These are phyloP conservation scores for Thelohanellus kitauei DNA, from an alignment of 30 jellyfish, hydroid and myxozoan species.

Conservation along the genomic window DNA sequence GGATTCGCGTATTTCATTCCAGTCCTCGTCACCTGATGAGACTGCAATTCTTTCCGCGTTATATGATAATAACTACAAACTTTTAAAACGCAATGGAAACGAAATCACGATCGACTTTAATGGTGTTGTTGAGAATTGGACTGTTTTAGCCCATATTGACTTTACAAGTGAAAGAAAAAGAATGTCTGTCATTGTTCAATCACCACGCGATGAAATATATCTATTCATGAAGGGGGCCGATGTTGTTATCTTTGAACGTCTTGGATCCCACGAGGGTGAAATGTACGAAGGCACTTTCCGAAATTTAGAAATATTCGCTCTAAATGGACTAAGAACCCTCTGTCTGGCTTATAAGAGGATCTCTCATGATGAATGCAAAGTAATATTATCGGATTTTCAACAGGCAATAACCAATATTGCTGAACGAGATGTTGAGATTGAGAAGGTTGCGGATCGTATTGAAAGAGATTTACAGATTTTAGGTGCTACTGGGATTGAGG, in stretches of 20 bases:
- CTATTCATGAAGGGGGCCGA: constrained; percentile 50
- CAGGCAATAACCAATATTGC: constrained; percentile 45
- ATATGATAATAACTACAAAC: too few species aligned
- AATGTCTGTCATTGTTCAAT: constrained; percentile 40
- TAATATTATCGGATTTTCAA: constrained; percentile 19
- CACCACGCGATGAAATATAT: constrained; percentile 29
- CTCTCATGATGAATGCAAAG: constrained; percentile 14
- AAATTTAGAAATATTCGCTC: background rate
- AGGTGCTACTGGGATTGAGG: constrained; percentile 80
- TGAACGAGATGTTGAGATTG: constrained; percentile 37
- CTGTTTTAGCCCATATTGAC: background rate
- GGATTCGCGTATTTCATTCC: background rate
- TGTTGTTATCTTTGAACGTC: background rate
- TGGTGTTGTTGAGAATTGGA: background rate
- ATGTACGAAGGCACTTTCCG: background rate
- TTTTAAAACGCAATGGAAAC: background rate
- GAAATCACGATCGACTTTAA: too few species aligned
- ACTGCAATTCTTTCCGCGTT: background rate
- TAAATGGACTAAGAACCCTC: constrained; percentile 22
- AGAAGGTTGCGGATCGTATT: constrained; percentile 25
- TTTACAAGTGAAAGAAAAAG: constrained; percentile 27
- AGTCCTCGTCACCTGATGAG: background rate
- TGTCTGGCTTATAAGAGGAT: constrained; percentile 37
- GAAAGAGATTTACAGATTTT: constrained; percentile 26
- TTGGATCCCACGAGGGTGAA: background rate